Conservation (phyloP, 2,888 invertebrate genomes). For the Strigamia transsilvanica region DNA sequence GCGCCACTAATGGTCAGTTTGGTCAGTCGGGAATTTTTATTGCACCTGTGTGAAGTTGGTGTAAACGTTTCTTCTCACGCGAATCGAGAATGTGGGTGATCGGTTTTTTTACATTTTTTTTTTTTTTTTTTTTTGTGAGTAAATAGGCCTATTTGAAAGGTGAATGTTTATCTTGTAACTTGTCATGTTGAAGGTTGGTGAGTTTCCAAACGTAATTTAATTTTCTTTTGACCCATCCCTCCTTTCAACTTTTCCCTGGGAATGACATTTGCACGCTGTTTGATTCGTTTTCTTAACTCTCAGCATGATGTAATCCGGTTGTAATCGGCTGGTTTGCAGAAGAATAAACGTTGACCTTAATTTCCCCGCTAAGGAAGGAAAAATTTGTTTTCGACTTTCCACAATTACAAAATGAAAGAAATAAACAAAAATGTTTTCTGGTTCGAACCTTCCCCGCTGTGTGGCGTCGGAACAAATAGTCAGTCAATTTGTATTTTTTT, state of each 20-base stretch:
- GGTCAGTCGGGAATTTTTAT: constrained; percentile 14
- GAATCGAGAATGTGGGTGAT: background rate
- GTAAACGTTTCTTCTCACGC: constrained; percentile 23
- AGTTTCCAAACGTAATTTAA: constrained; percentile 17
- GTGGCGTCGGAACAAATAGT: no score
- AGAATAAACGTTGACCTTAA: background rate
- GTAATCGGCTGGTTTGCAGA: background rate
- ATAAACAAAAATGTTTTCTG: no score
- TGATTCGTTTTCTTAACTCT: constrained; percentile 19
- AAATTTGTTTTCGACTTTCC: background rate
- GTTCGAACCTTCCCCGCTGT: no score
- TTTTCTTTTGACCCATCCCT: background rate
- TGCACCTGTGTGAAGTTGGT: background rate
- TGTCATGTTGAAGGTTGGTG: constrained; percentile 11
- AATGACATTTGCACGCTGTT: constrained; percentile 3
- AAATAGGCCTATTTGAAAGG: background rate
- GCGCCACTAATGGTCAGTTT: background rate
- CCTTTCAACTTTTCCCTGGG: background rate
- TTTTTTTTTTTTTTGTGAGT: background rate
- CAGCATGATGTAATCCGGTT: constrained; percentile 18
- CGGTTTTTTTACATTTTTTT: background rate
- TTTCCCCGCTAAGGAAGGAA: background rate
- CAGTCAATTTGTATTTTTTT: no score
- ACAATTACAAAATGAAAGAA: no score
- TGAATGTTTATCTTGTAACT: constrained; percentile 3